phyloP scores from a whole-genome alignment of 2,888 invertebrate species.

The Apamea epomidion region DNA sequence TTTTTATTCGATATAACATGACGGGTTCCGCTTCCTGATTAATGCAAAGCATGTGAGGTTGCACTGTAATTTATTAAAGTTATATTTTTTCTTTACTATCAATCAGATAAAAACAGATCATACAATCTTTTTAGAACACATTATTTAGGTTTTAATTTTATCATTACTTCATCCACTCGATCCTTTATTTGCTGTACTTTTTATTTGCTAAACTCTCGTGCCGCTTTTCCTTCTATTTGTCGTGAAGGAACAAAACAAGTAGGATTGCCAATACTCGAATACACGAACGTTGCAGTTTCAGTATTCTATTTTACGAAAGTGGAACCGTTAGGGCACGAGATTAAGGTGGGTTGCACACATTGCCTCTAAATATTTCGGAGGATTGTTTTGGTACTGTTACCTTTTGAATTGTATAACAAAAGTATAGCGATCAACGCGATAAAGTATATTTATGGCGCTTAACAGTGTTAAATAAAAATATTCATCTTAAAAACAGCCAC shows the following conservation, averaged over 20 bases:
- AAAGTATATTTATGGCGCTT: neutral
- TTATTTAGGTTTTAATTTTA: slow-evolving; percentile 5
- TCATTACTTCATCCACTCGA: neutral
- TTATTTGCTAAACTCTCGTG: neutral
- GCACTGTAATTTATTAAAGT: neutral
- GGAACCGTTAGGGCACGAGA: neutral
- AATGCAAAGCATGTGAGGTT: neutral
- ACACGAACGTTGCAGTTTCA: neutral
- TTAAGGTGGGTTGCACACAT: slow-evolving; percentile 2
- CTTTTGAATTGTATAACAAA: neutral
- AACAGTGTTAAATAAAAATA: neutral
- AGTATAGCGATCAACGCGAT: neutral
- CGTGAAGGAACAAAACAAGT: slow-evolving; percentile 10
- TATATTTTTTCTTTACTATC: neutral
- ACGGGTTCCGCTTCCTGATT: neutral
- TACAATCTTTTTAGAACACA: neutral
- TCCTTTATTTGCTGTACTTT: neutral
- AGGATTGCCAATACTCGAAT: neutral
- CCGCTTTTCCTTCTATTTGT: neutral
- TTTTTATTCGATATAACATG: neutral
- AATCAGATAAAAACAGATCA: neutral
- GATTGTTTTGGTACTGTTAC: neutral
- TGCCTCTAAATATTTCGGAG: neutral
- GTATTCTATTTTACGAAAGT: slow-evolving; percentile 12
- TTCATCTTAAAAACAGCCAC: neutral